Evolutionary conservation across 2,888 invertebrate genomes (phyloP), one percentile per base, ranked within the genome.

Genomic region (Pseudococcus longispinus): DNA sequence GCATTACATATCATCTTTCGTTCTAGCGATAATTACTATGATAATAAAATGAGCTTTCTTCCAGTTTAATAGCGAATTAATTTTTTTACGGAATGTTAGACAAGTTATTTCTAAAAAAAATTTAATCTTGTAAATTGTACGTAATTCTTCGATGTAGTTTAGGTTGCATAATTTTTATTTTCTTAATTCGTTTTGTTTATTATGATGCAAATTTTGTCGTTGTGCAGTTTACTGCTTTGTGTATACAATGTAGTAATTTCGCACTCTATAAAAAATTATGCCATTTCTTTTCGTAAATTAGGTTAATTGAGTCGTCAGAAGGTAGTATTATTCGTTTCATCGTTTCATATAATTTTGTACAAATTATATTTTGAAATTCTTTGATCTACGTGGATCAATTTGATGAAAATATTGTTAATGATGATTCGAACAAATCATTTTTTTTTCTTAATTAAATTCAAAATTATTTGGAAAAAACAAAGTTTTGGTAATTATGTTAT

Each of bases 1-100:
- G 77, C 20, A 42, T 80, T 80, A 80, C 77, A 80, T 80, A 80
- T 80, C 42, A 37, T 32, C 32, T 80, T 80, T 80, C 42, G 42
- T 42, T 26, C 9, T 80, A n/a, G 42, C 77, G 42, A 80, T 80
- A 80, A 80, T 80, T 80, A 80, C 42, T 80, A 18, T 26, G 20
- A 32, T 26, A 18, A 42, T 32, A 70, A 70, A 70, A 70, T 70
- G 29, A 70, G 70, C 2, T 29, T 70, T 70, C 23, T 60, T 60
- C 23, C 8, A 29, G 6, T 29, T 70, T 26, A 70, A 29, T 70
- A 70, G n/a, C 26, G n/a, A 70, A 29, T 70, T 70, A 70, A 70
- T 70, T 70, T 70, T 29, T 70, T 70, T 60, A 23, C 20, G 15
- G 29, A 29, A 29, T 32, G 26, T 70, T 70, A 29, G 70, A 70